Evolutionary conservation across 2,888 invertebrate species (phyloP), one percentile per base, ranked within the genome.

Genomic region (Mythimna albipuncta): DNA sequence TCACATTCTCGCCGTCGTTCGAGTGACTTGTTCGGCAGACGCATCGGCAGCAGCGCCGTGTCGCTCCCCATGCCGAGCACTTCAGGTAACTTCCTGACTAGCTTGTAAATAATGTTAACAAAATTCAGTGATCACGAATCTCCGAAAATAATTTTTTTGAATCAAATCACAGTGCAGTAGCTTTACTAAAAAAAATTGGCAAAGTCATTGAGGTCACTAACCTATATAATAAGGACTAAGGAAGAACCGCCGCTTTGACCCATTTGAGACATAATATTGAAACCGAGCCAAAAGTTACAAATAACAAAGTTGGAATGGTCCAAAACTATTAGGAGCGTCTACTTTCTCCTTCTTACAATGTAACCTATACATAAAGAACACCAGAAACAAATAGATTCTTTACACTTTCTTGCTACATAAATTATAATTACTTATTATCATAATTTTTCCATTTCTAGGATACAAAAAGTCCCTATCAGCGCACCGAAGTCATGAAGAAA

Each of bases 401-500:
- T 47, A 47, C 16, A 47, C 1, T 16, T 19, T 47, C 2, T 47
- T 16, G 2, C 26, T 26, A 26, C 26, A 26, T 26, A 26, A 26
- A 26, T 26, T 26, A 26, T 26, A 26, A 26, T 26, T 26, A 26
- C 2, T 26, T 26, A 26, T 26, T 26, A 26, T 26, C 26, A 26
- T 26, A 26, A 26, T 26, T 0, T 10, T 2, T 50, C 5, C 32
- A 55, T n/a, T 69, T 65, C 3, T 84, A 94, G 94, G 94, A 59
- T 88, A 89, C 69, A 89, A 89, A n/a, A 94, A 93, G 64, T 85
- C 92, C 0, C 85, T 94, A 6, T 89, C 94, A 19, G 93, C 95
- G 1, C 94, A 95, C 77, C 89, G 94, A 63, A 95, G 95, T 73
- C 95, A 95, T 86, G 95, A 95, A 74, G 95, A 95, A 82, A 94